Evolutionary conservation across 2,113 vertebrate species (phyloP), one percentile per base, ranked within the genome.

Genomic region (Apus apus): DNA sequence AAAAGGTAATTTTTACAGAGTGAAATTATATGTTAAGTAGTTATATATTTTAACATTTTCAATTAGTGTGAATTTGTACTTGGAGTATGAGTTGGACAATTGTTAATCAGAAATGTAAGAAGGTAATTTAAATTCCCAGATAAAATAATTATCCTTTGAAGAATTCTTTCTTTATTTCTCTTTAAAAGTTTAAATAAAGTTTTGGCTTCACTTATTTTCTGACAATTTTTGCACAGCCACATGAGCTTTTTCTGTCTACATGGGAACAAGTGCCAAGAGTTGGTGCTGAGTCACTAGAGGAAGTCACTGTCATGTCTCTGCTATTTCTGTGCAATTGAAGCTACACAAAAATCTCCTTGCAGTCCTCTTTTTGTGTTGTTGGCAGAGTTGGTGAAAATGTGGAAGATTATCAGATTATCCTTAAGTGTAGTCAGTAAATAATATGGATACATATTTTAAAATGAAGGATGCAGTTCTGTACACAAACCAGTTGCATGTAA

Each of bases 301-400:
- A 23, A 1, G 0, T n/a, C 20, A 27, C 8, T 1, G 1, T 30
- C 0, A 0, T 19, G 18, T 25, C 54, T 43, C 45, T 16, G 64
- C 60, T 73, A 23, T 45, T 70, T 43, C 50, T 84, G 13, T 23
- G 50, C 20, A 22, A 1, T 5, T 66, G 40, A 54, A 45, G 30
- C 68, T 57, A 14, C 46, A 26, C 29, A 38, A 57, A 73, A 22
- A 21, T 66, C 71, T 56, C 27, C 16, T 3, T 50, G 76, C 77
- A 60, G 38, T 22, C 30, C 26, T 15, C 26, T 21, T 57, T 51
- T 19, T 30, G n/a, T 18, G 34, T 13, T 83, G 21, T 18, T 56
- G 60, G 27, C 13, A 26, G 11, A 43, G 40, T 21, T 40, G 30
- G 14, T 91, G 51, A 27, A 46, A 61, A 43, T 51, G 19, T 73